Evolutionary conservation across 2,113 vertebrate species (phyloP).

Genomic region (Aphyosemion australe): DNA sequence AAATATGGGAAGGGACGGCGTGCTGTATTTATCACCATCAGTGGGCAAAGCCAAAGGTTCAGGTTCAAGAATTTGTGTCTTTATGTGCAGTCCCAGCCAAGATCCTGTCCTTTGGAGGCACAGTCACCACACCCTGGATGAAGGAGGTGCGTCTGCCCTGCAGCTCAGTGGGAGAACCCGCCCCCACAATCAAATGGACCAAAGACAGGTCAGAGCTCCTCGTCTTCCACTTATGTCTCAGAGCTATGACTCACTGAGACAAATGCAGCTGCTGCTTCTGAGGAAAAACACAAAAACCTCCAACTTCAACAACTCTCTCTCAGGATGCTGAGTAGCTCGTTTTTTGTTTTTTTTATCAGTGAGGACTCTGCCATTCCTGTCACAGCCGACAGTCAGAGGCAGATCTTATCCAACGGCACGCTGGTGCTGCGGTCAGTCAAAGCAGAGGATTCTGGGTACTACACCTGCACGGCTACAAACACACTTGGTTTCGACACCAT

Average conservation of each 20-base stretch:
- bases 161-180: slow-evolving; percentile 92
- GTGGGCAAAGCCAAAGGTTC: background rate
- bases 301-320: background rate
- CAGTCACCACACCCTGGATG: slow-evolving; percentile 98
- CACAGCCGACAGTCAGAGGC: slow-evolving; percentile 88
- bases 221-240: slow-evolving; percentile 5
- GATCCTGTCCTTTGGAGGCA: slow-evolving; percentile 97
- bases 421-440: slow-evolving; percentile 93
- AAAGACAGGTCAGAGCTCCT: slow-evolving; percentile 90
- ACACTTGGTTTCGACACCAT: slow-evolving; percentile 97
- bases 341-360: slow-evolving; percentile 66
- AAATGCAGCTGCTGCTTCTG: slow-evolving; percentile 3
- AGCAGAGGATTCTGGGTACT: slow-evolving; percentile 97
- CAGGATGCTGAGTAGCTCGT: slow-evolving; percentile 18
- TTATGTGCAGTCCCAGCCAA: slow-evolving; percentile 88
- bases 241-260: background rate
- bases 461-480: slow-evolving; percentile 98
- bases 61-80: background rate
- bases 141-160: slow-evolving; percentile 95
- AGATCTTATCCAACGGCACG: slow-evolving; percentile 91
- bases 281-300: background rate
- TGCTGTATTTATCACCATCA: background rate
- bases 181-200: slow-evolving; percentile 94
- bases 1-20: background rate
- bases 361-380: slow-evolving; percentile 92